Conservation (phyloP, 1,140 invertebrate genomes). For the Diabrotica virgifera region DNA sequence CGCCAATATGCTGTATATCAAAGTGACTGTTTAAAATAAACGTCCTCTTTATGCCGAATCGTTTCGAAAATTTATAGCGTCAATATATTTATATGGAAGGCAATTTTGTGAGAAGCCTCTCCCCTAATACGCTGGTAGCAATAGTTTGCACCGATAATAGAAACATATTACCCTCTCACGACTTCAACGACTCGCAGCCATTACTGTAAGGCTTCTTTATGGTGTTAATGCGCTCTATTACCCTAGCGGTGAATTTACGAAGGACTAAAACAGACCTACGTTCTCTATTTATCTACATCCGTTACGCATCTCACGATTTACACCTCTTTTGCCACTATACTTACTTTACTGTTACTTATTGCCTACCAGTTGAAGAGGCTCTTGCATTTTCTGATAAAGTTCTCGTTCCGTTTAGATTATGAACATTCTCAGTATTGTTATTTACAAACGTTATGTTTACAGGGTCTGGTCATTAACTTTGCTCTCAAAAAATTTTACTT, state of each 20-base stretch:
- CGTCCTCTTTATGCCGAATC: conserved; percentile 45
- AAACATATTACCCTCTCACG: conserved; percentile 50
- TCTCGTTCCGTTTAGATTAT: too few relatives aligned
- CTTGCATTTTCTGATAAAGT: too few relatives aligned
- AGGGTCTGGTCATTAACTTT: too few relatives aligned
- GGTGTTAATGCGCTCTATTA: conserved; percentile 50
- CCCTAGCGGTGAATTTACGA: conserved; percentile 25
- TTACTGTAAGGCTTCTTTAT: conserved; percentile 50
- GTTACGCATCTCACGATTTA: conserved; percentile 22
- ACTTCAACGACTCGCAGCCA: conserved; percentile 47
- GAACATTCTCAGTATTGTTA: too few relatives aligned
- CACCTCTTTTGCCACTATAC: background rate
- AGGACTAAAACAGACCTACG: conserved; percentile 17
- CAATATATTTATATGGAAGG: conserved; percentile 51
- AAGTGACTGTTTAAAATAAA: conserved; percentile 46
- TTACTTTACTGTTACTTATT: too few relatives aligned
- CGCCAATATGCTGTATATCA: conserved; percentile 44
- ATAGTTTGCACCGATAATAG: conserved; percentile 49
- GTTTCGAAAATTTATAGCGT: conserved; percentile 46
- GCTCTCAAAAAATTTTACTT: too few relatives aligned
- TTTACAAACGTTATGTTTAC: too few relatives aligned
- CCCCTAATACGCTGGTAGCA: conserved; percentile 39
- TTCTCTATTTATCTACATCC: conserved; percentile 23
- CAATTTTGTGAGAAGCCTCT: conserved; percentile 44
- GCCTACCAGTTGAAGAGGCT: too few relatives aligned